phyloP scores from a whole-genome alignment of 23 tunicate species.

The Pegea sp. region DNA sequence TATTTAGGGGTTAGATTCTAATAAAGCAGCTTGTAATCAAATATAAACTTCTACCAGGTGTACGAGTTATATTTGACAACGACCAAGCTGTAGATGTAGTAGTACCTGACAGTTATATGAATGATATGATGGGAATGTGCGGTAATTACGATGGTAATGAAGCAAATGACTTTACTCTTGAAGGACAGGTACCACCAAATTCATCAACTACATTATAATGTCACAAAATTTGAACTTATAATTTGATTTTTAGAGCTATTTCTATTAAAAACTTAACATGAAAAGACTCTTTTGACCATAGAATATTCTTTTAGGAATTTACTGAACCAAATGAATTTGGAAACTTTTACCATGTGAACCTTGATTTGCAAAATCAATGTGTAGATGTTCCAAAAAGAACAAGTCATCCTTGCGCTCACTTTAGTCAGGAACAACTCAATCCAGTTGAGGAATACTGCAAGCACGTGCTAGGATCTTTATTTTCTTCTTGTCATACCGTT shows the following conservation, averaged over 20 bases:
- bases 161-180: constrained; percentile 27
- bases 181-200: constrained; percentile 5
- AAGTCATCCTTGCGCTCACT: constrained; percentile 46
- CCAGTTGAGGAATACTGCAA: constrained; percentile 31
- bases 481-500: constrained; percentile 32
- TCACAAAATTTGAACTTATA: background rate
- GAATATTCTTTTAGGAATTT: constrained; percentile 11
- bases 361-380: constrained; percentile 6
- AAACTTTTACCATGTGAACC: constrained; percentile 27
- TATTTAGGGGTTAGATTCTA: no score
- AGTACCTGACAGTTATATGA: constrained; percentile 38
- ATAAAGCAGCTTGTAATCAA: no score
- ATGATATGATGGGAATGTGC: constrained; percentile 78
- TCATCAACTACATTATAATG: background rate
- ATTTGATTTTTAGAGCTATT: background rate
- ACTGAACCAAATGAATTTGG: constrained; percentile 37
- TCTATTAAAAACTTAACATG: background rate
- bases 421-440: constrained; percentile 4
- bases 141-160: constrained; percentile 46
- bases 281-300: background rate
- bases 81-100: constrained; percentile 40
- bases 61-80: constrained; percentile 76
- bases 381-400: constrained; percentile 17
- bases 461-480: constrained; percentile 20
- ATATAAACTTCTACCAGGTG: no score